Conservation (phyloP, 2,797 vertebrate genomes). For the Lycodopsis pacificus region DNA sequence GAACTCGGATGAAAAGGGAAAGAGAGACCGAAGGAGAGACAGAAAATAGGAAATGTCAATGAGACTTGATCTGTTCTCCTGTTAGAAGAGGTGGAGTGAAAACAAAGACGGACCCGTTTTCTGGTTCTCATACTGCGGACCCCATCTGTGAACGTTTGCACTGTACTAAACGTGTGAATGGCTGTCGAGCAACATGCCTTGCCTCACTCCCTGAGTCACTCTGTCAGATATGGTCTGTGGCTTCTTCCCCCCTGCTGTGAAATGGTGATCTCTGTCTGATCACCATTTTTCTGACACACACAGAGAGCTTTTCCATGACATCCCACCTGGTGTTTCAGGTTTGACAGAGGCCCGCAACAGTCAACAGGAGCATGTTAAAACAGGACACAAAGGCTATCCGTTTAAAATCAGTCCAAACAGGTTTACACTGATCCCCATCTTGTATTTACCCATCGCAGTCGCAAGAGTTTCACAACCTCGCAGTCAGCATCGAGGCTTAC, state of each 20-base stretch:
- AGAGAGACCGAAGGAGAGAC: not conserved
- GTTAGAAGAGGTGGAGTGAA: conserved; percentile 23
- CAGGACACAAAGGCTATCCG: conserved; percentile 10
- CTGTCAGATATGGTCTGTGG: conserved; percentile 26
- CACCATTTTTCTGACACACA: not conserved
- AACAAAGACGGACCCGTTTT: conserved; percentile 12
- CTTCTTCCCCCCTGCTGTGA: conserved; percentile 24
- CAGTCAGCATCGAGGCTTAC: not conserved
- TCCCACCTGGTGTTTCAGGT: conserved; percentile 34
- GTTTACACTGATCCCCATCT: conserved; percentile 30
- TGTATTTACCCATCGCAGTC: not conserved
- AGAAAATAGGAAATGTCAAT: conserved; percentile 39
- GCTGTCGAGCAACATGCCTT: not conserved
- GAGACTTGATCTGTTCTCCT: conserved; percentile 41
- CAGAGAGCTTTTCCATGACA: not conserved
- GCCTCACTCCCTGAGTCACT: conserved; percentile 33
- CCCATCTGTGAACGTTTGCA: not conserved
- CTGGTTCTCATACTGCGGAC: not conserved
- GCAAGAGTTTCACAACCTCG: not conserved
- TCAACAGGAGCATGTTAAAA: conserved; percentile 11
- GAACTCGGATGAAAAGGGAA: conserved; percentile 16
- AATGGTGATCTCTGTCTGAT: too few species aligned
- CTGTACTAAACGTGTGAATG: conserved; percentile 5
- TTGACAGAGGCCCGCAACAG: not conserved
- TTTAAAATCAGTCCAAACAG: not conserved